phyloP scores from a whole-genome alignment of 2,113 vertebrate genomes.

The Merops nubicus region DNA sequence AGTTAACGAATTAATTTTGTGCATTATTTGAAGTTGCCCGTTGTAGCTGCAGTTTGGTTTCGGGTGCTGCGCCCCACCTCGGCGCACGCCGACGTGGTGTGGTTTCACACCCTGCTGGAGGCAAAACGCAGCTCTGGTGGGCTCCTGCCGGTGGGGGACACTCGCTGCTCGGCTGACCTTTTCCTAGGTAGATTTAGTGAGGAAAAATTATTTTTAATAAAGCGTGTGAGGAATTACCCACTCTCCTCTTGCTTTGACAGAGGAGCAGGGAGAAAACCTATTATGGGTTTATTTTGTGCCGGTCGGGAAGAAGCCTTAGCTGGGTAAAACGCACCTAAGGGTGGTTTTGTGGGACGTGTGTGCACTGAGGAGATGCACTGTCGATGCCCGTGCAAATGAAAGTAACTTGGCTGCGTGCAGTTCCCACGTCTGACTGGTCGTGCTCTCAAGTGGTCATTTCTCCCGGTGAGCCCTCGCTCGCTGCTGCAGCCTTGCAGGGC shows the following conservation, averaged over 20 bases:
- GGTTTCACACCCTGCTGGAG: neutral
- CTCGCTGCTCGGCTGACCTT: neutral
- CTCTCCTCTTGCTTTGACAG: rapidly evolving
- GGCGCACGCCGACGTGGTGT: rapidly evolving
- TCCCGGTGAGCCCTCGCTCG: neutral
- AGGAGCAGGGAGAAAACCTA: rapidly evolving
- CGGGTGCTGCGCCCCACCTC: neutral
- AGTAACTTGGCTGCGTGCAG: neutral
- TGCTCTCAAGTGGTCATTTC: neutral
- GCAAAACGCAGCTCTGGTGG: rapidly evolving
- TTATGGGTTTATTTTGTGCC: neutral
- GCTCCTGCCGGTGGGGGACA: rapidly evolving
- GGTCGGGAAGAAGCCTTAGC: rapidly evolving
- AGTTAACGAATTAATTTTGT: neutral
- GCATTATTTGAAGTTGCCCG: neutral
- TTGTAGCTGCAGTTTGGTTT: neutral
- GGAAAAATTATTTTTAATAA: rapidly evolving
- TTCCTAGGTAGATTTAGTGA: rapidly evolving
- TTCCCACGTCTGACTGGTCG: neutral
- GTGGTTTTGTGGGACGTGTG: neutral
- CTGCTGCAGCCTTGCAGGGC: neutral
- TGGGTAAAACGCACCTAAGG: rapidly evolving
- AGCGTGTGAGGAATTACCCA: rapidly evolving
- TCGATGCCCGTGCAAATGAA: rapidly evolving
- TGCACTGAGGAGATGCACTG: neutral